These are phyloP conservation scores for Polydrusus cervinus DNA, from an alignment of 2,888 invertebrate genomes.

Conservation along the genomic window DNA sequence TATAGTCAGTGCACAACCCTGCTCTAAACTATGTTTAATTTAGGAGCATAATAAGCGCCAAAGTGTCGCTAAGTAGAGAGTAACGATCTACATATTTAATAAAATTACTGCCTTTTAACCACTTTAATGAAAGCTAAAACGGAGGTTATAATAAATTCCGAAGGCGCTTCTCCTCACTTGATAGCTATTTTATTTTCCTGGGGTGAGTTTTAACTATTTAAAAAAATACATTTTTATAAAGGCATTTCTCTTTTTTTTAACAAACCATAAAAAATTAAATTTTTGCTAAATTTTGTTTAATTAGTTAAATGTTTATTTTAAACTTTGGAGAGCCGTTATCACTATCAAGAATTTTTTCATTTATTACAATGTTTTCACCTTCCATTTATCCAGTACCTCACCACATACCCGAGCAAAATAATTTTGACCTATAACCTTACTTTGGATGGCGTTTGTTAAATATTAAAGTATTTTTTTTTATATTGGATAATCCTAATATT, in stretches of 20 bases:
- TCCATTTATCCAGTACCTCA: no score
- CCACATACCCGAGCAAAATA: no score
- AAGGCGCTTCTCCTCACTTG: constrained; percentile 2
- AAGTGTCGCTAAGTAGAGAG: constrained; percentile 39
- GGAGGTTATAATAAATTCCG: constrained; percentile 37
- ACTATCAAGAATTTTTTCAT: no score
- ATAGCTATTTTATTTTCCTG: constrained; percentile 29
- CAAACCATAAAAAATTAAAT: not conserved
- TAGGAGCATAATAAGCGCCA: constrained; percentile 31
- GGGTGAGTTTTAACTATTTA: not conserved
- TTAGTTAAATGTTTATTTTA: no score
- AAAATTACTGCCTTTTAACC: constrained; percentile 43
- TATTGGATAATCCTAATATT: no score
- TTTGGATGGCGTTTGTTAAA: no score
- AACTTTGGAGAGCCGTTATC: no score
- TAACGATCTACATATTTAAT: constrained; percentile 48
- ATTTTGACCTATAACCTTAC: no score
- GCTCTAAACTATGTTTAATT: constrained; percentile 20
- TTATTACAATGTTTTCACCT: no score
- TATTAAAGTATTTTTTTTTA: no score
- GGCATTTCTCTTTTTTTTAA: not conserved
- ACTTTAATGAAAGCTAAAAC: constrained; percentile 45
- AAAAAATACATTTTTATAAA: not conserved
- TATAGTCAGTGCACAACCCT: constrained; percentile 5
- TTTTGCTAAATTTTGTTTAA: no score